phyloP scores from a whole-genome alignment of 23 tunicate species.

The Aplidium turbinatum region DNA sequence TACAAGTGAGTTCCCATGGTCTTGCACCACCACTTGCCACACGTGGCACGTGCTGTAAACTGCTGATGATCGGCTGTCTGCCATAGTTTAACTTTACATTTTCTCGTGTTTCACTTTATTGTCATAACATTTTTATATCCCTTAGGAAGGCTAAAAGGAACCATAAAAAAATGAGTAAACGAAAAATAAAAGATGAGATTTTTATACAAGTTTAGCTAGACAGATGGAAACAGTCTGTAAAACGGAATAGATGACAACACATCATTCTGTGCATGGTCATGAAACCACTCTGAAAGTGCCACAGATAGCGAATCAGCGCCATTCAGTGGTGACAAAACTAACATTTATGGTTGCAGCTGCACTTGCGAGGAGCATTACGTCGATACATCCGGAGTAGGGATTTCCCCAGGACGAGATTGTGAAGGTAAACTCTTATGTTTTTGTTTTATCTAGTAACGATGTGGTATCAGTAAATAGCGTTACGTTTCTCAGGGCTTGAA shows the following conservation, averaged over 20 bases:
- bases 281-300: no score
- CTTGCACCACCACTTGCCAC: no score
- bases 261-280: no score
- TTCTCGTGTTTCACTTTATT: background rate
- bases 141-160: background rate
- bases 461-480: no score
- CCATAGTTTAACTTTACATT: background rate
- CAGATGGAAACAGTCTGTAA: no score
- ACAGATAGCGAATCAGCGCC: no score
- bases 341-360: constrained; percentile 18
- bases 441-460: background rate
- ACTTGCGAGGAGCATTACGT: constrained; percentile 21
- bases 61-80: background rate
- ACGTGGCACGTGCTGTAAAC: background rate
- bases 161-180: background rate
- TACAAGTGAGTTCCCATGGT: constrained; percentile 14
- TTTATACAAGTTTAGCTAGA: no score
- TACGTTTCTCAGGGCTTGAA: no score
- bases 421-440: constrained; percentile 11
- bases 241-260: no score
- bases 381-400: constrained; percentile 20
- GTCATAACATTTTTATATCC: background rate
- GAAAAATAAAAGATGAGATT: background rate
- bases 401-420: constrained; percentile 7
- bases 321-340: no score